Base-by-base conservation (phyloP, 2,113 vertebrate species). In the Elephantulus edwardii region DNA sequence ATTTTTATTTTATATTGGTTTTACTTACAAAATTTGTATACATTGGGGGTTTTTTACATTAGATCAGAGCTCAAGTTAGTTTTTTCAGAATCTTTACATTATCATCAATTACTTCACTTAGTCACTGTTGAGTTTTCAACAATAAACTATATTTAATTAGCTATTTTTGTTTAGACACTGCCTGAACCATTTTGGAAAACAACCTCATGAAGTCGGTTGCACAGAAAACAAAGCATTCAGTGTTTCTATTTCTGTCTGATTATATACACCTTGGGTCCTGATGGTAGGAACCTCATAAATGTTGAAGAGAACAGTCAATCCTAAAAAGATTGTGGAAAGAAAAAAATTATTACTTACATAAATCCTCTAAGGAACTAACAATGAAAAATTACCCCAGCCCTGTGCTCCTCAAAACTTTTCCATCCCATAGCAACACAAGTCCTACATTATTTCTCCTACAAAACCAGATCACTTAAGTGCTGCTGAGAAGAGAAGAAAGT, bases 401-500 rank as follows among this genome's bases (percentile, higher is more conserved):
- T 33, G 24, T 48, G 42, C 33, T 81, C 30, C 66, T 88, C 72
- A 38, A 79, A 86, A 83, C 66, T 40, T 75, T 82, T 90, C 38
- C 35, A 83, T 81, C 48, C 58, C n/a, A n/a, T 66, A 9, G 40
- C 38, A 90, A 28, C 40, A 52, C n/a, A 74, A 83, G 38, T 16
- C 17, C 74, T 14, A 54, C 22, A 48, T 89, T 33, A 78, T 75
- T 88, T 86, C 30, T 77, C 66, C 75, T 71, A 35, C 5, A 75
- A 91, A 93, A 71, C 26, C 44, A 94, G 81, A 83, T 77, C 62
- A 68, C 54, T 54, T 6, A 20, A 84, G 46, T 64, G 35, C 71
- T 91, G 44, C 86, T 87, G 38, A 54, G 44, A 91, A 80, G 56
- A 94, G 38, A 93, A 81, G 48, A 94, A 88, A 86, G 88, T 85